Base-by-base conservation (phyloP, 2,888 invertebrate genomes). In the Lasioglossum vierecki region DNA sequence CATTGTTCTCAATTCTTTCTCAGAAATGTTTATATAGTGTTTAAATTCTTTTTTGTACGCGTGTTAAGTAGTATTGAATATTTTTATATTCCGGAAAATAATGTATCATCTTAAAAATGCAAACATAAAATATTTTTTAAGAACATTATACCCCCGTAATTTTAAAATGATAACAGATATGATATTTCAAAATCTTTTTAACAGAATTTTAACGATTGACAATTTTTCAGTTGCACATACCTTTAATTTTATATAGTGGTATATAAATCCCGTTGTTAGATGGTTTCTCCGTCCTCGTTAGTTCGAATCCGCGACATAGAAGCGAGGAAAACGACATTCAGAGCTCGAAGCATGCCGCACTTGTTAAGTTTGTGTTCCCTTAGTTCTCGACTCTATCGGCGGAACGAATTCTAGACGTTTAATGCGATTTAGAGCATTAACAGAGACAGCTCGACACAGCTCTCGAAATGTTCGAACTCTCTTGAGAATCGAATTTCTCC, bases 401-500 rank as follows among this genome's bases (percentile, higher is more conserved):
- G 22, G 18, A 41, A 44, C 57, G 26, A 60, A 41, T 60, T 60
- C 18, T 18, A 44, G 57, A 60, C 8, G n/a, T 6, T 71, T 53
- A 39, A 53, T n/a, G 9, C 22, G 35, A 39, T 39, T 74, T 13
- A 11, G 72, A 71, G 63, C n/a, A 22, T 71, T 49, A 72, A 53
- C 9, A 53, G 44, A 26, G 26, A 15, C 39, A 30, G 41, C 39
- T 15, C 18, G 26, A 41, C 49, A 22, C 13, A 49, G 5, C 18
- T 3, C 11, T 81, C 63, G 26, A 26, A 49, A 22, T 9, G 9
- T n/a, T 18, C 44, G n/a, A 11, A 46, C 18, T 18, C 41, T 6
- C 26, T 18, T 0, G 26, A 6, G 76, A 76, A 82, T 81, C 66
- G 63, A 81, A 82, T 83, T 72, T 76, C 44, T 49, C 15, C 15